Conservation (phyloP, 2,888 invertebrate genomes). For the Itoplectis maculator region DNA sequence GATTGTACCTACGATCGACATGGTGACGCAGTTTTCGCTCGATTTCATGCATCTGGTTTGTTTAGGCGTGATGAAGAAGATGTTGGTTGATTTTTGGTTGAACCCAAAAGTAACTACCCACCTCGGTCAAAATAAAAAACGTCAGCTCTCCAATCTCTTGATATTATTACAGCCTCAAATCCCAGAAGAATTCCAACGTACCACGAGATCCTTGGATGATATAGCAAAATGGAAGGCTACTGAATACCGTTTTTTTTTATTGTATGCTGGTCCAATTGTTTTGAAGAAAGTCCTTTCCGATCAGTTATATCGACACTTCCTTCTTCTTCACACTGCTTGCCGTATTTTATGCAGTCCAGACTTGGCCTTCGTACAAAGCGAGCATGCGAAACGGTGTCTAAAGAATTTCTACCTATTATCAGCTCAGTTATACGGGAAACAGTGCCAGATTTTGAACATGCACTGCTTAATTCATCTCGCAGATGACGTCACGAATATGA, state of each 20-base stretch:
- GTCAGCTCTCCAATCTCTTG: not conserved
- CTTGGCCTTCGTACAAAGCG: not conserved
- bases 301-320: not conserved
- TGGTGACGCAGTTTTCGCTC: not conserved
- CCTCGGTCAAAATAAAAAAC: not conserved
- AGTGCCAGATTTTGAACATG: not conserved
- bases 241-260: not conserved
- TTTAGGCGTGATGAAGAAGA: slow-evolving; percentile 6
- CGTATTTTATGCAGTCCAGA: not conserved
- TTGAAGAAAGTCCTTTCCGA: not conserved
- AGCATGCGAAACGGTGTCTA: not conserved
- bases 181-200: slow-evolving; percentile 30
- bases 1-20: not conserved
- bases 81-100: not conserved
- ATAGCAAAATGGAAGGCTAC: slow-evolving; percentile 25
- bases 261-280: not conserved
- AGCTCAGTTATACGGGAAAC: not conserved
- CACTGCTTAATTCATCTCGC: not conserved
- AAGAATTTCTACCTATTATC: too few species aligned
- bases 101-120: not conserved
- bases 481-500: not conserved
- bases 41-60: slow-evolving; percentile 29
- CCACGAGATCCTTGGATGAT: not conserved
- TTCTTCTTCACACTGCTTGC: not conserved
- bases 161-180: not conserved